Percentiles rank a stretch among this genome's conserved stretches.
These are phyloP conservation scores for Limanda limanda DNA, from an alignment of 2,113 vertebrate genomes.

Conservation along the genomic window DNA sequence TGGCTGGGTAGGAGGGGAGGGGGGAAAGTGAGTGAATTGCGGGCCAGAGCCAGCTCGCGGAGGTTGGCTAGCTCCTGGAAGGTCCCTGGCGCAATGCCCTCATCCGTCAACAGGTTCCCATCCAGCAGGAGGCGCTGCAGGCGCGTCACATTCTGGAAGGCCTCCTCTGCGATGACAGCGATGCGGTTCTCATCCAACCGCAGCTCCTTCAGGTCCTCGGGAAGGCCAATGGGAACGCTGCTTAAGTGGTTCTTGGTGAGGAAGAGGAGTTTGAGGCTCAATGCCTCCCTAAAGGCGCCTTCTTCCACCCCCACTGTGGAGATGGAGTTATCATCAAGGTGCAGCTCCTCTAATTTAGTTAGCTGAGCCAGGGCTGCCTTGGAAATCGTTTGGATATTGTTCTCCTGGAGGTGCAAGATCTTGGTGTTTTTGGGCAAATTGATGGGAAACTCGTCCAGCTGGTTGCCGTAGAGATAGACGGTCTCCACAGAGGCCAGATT, in stretches of 20 bases:
- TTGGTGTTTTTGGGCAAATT: constrained; percentile 95
- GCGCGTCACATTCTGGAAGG: constrained; percentile 94
- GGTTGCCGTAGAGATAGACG: constrained; percentile 96
- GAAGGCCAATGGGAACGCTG: constrained; percentile 95
- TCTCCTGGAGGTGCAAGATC: constrained; percentile 96
- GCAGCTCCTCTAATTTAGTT: constrained; percentile 92
- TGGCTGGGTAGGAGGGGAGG: constrained; percentile 90
- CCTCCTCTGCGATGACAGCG: constrained; percentile 92
- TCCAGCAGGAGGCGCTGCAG: constrained; percentile 94
- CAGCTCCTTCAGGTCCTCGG: constrained; percentile 91
- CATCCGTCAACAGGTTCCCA: constrained; percentile 95
- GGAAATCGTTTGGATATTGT: constrained; percentile 99
- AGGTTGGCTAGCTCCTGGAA: constrained; percentile 92
- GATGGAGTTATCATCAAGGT: constrained; percentile 98
- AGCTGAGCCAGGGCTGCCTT: constrained; percentile 93
- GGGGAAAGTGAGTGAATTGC: constrained; percentile 94
- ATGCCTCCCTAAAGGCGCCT: constrained; percentile 93
- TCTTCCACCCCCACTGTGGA: constrained; percentile 98
- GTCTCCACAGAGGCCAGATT: constrained; percentile 93
- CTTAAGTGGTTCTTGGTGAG: constrained; percentile 98
- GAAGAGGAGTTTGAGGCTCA: constrained; percentile 96
- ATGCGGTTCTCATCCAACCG: constrained; percentile 97
- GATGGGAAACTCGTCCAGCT: constrained; percentile 96
- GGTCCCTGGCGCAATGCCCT: constrained; percentile 92
- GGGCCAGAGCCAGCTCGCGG: constrained; percentile 92